Evolutionary conservation across 2,888 invertebrate genomes (phyloP).

Genomic region (Dyspetes luteomarginatus): DNA sequence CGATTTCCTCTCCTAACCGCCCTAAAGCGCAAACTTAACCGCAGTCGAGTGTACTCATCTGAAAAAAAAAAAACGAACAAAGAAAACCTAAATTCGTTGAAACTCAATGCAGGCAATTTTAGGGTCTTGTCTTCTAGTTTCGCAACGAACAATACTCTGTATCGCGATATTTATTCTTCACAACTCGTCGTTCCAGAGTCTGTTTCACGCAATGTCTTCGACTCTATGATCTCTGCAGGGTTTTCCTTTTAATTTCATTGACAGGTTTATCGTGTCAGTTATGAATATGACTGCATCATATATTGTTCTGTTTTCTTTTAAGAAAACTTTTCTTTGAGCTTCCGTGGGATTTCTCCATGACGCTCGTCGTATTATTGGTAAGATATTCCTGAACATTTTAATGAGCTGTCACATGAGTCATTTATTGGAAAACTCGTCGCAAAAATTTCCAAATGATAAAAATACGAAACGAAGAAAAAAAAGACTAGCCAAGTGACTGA

Average conservation of each 20-base stretch:
- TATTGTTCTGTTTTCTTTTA: conserved; percentile 1
- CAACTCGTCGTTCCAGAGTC: conserved; percentile 14
- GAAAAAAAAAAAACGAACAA: neutral
- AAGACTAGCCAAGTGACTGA: neutral
- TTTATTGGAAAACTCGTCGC: conserved; percentile 14
- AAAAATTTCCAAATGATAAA: conserved; percentile 35
- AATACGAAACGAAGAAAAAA: neutral
- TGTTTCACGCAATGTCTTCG: conserved; percentile 38
- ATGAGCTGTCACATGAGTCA: neutral
- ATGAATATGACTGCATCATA: neutral
- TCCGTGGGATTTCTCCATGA: too few species aligned
- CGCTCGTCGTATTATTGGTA: neutral
- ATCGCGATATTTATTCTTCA: conserved; percentile 23
- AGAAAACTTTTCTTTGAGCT: conserved; percentile 29
- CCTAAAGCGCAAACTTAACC: too few species aligned
- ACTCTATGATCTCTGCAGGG: conserved; percentile 15
- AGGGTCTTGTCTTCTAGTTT: conserved; percentile 50
- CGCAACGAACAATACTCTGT: conserved; percentile 17
- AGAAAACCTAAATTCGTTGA: conserved; percentile 14
- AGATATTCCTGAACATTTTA: neutral
- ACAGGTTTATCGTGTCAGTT: conserved; percentile 2
- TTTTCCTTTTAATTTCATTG: neutral
- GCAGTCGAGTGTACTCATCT: too few species aligned
- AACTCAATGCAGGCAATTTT: neutral
- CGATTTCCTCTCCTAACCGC: too few species aligned